A percentile compares a stretch with the other conserved stretches of the same genome.
Evolutionary conservation across 2,797 vertebrate species (phyloP).

Genomic region (Pogonophryne albipinna): DNA sequence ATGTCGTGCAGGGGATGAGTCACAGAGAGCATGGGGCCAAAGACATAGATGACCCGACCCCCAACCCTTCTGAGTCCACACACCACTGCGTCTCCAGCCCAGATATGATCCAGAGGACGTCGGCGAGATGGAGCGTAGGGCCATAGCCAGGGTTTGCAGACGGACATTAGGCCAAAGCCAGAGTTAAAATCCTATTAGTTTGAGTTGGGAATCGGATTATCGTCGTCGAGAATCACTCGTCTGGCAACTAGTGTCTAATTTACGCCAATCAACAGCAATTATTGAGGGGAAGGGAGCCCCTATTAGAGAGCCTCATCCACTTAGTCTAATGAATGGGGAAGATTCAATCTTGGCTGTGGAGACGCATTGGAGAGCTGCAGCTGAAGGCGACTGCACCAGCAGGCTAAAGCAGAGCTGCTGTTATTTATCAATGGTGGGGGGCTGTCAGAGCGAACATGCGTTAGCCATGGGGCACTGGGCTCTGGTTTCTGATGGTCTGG

Average conservation of each 20-base stretch:
- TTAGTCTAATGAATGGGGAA: conserved; percentile 92
- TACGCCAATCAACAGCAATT: conserved; percentile 92
- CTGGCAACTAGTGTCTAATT: conserved; percentile 92
- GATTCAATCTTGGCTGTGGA: conserved; percentile 90
- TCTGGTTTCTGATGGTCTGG: conserved; percentile 71
- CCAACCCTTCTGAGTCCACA: conserved; percentile 40
- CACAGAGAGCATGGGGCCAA: conserved; percentile 30
- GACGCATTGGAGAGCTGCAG: conserved; percentile 85
- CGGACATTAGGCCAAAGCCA: conserved; percentile 89
- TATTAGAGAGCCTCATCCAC: conserved; percentile 92
- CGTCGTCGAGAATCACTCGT: conserved; percentile 91
- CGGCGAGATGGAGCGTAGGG: conserved; percentile 80
- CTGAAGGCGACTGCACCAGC: conserved; percentile 82
- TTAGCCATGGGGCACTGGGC: conserved; percentile 67
- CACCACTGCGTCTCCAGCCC: conserved; percentile 46
- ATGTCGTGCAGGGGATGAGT: conserved; percentile 55
- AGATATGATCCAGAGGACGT: conserved; percentile 84
- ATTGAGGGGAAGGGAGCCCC: conserved; percentile 92
- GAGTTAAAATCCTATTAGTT: conserved; percentile 94
- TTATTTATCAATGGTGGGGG: conserved; percentile 81
- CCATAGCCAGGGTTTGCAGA: conserved; percentile 87
- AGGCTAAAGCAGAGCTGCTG: conserved; percentile 80
- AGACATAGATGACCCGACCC: conserved; percentile 49
- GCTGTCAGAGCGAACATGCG: conserved; percentile 73
- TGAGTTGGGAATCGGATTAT: conserved; percentile 91